A percentile compares a stretch with the other conserved stretches of the same genome.
These are phyloP conservation scores for Spatula versicolor DNA, from an alignment of 2,797 vertebrate species.

Conservation along the genomic window DNA sequence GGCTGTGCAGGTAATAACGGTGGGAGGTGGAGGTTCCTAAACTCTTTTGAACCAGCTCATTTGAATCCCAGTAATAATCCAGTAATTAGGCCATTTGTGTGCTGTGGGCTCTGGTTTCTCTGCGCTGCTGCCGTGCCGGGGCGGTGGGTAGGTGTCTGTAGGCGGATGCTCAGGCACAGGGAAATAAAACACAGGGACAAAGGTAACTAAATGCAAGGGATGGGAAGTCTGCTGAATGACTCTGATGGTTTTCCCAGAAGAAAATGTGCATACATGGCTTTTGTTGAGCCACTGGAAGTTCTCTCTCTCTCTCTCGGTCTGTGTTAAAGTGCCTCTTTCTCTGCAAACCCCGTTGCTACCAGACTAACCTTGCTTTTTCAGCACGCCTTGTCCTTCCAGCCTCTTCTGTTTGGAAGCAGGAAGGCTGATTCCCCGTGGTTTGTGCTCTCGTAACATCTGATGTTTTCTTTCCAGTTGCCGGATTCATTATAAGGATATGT, in stretches of 20 bases:
- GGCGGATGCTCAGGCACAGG: neutral
- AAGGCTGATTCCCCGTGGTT: neutral
- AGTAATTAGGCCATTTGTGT: neutral
- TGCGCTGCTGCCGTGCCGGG: neutral
- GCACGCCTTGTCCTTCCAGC: neutral
- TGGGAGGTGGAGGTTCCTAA: neutral
- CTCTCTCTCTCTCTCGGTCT: neutral
- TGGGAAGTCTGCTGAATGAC: neutral
- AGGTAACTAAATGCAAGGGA: neutral
- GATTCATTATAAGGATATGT: slow-evolving; percentile 98
- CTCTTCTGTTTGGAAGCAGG: neutral
- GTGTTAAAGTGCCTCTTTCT: neutral
- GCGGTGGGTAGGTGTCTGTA: neutral
- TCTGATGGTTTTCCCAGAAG: neutral
- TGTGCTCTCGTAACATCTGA: slow-evolving; percentile 70
- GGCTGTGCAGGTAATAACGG: neutral
- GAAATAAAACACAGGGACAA: neutral
- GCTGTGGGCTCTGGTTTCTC: neutral
- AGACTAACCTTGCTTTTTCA: slow-evolving; percentile 44
- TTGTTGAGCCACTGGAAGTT: neutral
- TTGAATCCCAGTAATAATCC: neutral
- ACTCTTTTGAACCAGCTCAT: neutral
- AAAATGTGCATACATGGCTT: neutral
- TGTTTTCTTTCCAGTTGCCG: slow-evolving; percentile 91
- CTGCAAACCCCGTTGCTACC: neutral